Conservation (phyloP, 2,888 invertebrate species). For the Cataglyphis rosenhaueri region DNA sequence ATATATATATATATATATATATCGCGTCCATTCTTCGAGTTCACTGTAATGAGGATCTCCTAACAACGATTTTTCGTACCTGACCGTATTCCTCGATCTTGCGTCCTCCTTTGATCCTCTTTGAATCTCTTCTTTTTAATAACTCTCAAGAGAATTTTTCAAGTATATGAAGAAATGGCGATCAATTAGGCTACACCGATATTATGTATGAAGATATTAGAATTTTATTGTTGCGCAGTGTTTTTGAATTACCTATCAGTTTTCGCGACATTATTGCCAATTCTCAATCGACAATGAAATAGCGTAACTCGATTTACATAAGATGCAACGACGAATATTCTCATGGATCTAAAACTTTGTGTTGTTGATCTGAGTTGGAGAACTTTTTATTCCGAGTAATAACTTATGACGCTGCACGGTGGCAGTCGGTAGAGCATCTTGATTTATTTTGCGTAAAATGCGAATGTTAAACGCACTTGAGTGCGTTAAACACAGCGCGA, state of each 20-base stretch:
- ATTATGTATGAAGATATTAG: conserved; percentile 25
- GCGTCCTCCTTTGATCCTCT: conserved; percentile 40
- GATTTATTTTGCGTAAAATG: neutral
- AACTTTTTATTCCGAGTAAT: conserved; percentile 1
- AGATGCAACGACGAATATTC: conserved; percentile 44
- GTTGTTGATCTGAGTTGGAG: neutral
- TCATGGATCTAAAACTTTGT: neutral
- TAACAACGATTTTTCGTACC: conserved; percentile 73
- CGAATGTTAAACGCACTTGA: conserved; percentile 10
- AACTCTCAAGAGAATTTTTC: neutral
- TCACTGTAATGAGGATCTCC: conserved; percentile 55
- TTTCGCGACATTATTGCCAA: conserved; percentile 8
- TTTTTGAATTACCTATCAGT: neutral
- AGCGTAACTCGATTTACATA: conserved; percentile 30
- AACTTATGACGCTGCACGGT: conserved; percentile 16
- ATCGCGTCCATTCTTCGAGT: conserved; percentile 47
- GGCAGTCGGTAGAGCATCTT: neutral
- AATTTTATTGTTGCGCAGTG: neutral
- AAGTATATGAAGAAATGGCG: neutral
- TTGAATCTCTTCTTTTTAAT: conserved; percentile 13
- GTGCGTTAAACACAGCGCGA: neutral
- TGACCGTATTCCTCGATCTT: conserved; percentile 54
- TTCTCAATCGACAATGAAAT: conserved; percentile 37
- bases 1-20: neutral
- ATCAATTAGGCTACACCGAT: conserved; percentile 24